Evolutionary conservation across 2,113 vertebrate genomes (phyloP).

Genomic region (Charadrius vociferus): DNA sequence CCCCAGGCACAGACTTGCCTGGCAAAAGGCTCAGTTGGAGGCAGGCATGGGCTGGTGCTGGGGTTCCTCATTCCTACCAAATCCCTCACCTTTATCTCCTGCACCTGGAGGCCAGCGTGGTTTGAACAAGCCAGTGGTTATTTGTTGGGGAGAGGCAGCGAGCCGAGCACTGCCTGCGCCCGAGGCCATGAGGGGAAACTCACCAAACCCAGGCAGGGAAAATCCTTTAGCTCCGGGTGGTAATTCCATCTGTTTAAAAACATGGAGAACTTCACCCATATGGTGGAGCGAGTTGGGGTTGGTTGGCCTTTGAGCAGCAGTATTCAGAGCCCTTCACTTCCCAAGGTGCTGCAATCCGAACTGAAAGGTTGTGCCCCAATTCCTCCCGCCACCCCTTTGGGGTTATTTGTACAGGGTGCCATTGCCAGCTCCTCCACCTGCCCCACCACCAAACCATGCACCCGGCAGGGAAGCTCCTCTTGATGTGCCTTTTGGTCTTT

Average conservation of each 20-base stretch:
- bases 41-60: constrained; percentile 7
- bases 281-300: rapidly evolving
- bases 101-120: neutral
- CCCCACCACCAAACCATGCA: neutral
- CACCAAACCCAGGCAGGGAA: neutral
- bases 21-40: neutral
- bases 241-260: rapidly evolving
- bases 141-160: neutral
- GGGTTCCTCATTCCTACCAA: neutral
- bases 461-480: neutral
- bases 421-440: neutral
- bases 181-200: neutral
- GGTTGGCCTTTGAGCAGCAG: neutral
- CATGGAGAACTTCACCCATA: neutral
- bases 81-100: neutral
- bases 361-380: neutral
- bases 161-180: neutral
- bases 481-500: neutral
- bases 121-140: neutral
- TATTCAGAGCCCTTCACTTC: neutral
- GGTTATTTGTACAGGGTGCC: neutral
- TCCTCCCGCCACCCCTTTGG: neutral
- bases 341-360: neutral
- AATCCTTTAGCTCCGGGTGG: neutral
- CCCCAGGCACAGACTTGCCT: constrained; percentile 11